Base-by-base conservation (phyloP, 2,888 invertebrate genomes). In the Nomada flava region DNA sequence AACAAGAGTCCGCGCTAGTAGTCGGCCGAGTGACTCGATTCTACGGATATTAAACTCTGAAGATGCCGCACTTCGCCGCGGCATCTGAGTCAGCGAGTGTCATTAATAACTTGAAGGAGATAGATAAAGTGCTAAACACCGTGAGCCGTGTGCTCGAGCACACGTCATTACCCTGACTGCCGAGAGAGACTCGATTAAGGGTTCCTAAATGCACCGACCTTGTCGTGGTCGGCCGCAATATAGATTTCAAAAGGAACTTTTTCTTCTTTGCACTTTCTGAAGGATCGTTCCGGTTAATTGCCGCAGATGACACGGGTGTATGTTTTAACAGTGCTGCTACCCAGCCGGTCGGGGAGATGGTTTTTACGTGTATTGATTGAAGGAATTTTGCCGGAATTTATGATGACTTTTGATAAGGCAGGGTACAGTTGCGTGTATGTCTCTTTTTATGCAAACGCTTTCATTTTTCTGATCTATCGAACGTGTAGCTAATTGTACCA, bases 31-130 rank as follows among this genome's bases (percentile, higher is more conserved):
- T 89, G 90, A 91, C 90, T 91, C 87, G 88, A 87, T 88, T 90
- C 85, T 87, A 89, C 91, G 89, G 92, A 92, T 92, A 92, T 92
- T 92, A 92, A 92, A 92, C 90, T 92, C 89, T 92, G 92, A 92
- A 92, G 92, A 90, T 90, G 87, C 87, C 86, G 82, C 86, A 83
- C 76, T 77, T 83, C 74, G 76, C 71, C 83, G 72, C 68, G 76
- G 86, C 81, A 85, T 90, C 90, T 90, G 91, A 92, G 89, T 92
- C 91, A 92, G 91, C 91, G 90, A 91, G 89, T 91, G 91, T 92
- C 91, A 92, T 92, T 91, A 91, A 92, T 92, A 91, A 91, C 90
- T 89, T 88, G 80, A 86, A 91, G 87, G 84, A 89, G 89, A 89
- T 88, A 89, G 91, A 92, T 92, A 92, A 91, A 91, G 91, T 90